Evolutionary conservation across 2,797 vertebrate species (phyloP).

Genomic region (Hyperoplus lanceolatus): DNA sequence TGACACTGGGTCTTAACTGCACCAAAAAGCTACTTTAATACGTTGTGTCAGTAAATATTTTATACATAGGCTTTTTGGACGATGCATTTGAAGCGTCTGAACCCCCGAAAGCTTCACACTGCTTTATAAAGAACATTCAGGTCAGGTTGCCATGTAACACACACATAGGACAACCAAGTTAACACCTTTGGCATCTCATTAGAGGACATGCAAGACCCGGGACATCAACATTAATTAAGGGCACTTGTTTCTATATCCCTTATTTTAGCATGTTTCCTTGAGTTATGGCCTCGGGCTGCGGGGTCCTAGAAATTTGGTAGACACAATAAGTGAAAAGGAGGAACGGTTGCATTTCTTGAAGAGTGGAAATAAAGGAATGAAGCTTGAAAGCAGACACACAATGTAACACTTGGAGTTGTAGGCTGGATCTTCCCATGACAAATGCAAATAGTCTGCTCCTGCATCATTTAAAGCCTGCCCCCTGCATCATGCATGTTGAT

Average conservation of each 20-base stretch:
- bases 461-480: background rate
- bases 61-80: too few species aligned
- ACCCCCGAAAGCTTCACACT: too few species aligned
- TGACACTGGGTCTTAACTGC: too few species aligned
- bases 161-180: slow-evolving; percentile 2
- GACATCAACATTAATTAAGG: background rate
- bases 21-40: too few species aligned
- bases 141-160: slow-evolving; percentile 8
- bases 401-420: background rate
- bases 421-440: background rate
- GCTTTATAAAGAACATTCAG: background rate
- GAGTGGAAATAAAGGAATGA: background rate
- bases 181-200: background rate
- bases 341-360: background rate
- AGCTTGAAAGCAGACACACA: background rate
- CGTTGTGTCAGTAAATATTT: too few species aligned
- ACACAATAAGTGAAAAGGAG: background rate
- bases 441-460: background rate
- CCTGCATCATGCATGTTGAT: background rate
- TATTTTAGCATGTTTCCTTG: background rate
- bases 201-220: background rate
- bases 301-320: background rate
- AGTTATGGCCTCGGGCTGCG: background rate
- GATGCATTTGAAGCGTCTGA: background rate
- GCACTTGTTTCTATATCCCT: background rate